A percentile compares a stretch with the other conserved stretches of the same genome.
Conservation (phyloP, 2,797 vertebrate genomes). For the Diglossa cyanea region DNA sequence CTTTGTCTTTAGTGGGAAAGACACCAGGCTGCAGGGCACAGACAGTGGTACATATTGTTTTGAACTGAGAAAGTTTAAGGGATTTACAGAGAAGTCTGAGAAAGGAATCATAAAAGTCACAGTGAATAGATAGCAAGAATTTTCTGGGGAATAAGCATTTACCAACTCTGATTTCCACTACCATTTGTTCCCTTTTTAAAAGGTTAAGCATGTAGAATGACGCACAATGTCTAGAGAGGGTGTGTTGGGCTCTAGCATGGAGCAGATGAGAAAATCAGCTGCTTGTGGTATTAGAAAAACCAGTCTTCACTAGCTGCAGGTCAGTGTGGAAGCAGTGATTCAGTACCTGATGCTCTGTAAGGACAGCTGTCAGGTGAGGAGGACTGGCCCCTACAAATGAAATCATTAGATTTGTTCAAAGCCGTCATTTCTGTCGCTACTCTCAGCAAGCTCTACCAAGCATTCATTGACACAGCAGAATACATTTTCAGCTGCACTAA, state of each 20-base stretch:
- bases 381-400: neutral
- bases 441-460: conserved; percentile 14
- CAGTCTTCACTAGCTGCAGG: neutral
- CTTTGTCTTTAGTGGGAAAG: neutral
- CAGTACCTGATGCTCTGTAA: neutral
- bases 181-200: neutral
- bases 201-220: neutral
- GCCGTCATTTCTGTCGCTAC: neutral
- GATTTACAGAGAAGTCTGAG: neutral
- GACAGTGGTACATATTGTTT: neutral
- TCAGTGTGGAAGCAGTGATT: neutral
- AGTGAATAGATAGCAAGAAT: neutral
- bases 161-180: neutral
- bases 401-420: conserved; percentile 11
- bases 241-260: neutral
- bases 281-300: neutral
- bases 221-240: neutral
- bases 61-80: neutral
- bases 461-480: neutral
- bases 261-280: neutral
- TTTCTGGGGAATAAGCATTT: neutral
- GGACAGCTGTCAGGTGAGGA: conserved; percentile 9
- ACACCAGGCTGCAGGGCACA: neutral
- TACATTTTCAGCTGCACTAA: neutral
- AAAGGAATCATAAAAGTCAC: neutral